Base-by-base conservation (phyloP, 2,888 invertebrate species). In the Drosophila incognita region DNA sequence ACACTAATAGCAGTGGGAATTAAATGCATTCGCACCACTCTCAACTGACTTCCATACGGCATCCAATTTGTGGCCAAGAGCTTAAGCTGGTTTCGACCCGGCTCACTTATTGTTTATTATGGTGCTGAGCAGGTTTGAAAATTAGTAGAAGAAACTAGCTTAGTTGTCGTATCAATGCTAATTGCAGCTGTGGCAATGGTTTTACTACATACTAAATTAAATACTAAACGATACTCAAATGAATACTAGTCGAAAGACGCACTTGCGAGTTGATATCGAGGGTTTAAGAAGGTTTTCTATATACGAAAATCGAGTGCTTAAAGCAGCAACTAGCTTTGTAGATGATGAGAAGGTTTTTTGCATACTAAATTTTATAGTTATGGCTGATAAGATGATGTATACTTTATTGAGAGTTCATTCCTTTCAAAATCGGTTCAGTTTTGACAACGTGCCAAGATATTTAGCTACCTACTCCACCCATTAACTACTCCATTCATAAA, bases 1-100 rank as follows among this genome's bases (percentile, higher is more conserved):
- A 51, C 69, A 63, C 69, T 78, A 77, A 78, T 77, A 74, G 69
- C 74, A 66, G 56, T n/a, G 56, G 60, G 42, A 65, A 64, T 61
- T 67, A 68, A 77, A 64, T 67, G 57, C 67, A 77, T 64, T 60
- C 59, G 52, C 48, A 48, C 36, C 36, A 42, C 33, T 21, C 6
- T 4, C 42, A 56, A 35, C 48, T 36, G 40, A 31, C 35, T 40
- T 13, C 40, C 24, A 49, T 7, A 11, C 29, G 27, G 38, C 31
- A 35, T 40, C 56, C 56, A 56, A 38, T 38, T 56, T 38, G 29
- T 38, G 56, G 56, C 4, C 29, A 38, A 29, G 13, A 38, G 38
- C 38, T 15, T 56, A 56, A 56, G 38, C 56, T 29, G 56, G 13
- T 56, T 56, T 38, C 31, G 42, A 57, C 42, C 35, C 67, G 52